These are phyloP conservation scores for Epinotia nisella DNA, from an alignment of 2,888 invertebrate species.

Conservation along the genomic window DNA sequence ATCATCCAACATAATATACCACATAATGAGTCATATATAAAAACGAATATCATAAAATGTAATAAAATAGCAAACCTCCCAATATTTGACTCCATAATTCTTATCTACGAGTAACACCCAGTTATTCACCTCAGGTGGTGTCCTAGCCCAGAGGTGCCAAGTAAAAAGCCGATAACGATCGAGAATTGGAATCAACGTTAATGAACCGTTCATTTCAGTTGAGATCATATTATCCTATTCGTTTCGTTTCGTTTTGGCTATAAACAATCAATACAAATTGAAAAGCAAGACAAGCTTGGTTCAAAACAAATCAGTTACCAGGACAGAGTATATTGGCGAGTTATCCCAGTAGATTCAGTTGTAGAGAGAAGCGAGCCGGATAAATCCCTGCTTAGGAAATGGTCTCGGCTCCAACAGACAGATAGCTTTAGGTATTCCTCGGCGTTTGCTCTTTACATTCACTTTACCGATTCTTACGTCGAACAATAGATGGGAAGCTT, in stretches of 20 bases:
- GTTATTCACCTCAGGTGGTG: not conserved
- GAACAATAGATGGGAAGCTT: constrained; percentile 18
- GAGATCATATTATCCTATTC: not conserved
- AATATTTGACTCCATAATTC: not conserved
- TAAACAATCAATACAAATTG: not conserved
- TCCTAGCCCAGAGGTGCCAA: too few species aligned
- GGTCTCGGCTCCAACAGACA: constrained; percentile 48
- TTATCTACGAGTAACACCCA: not conserved
- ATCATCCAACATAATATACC: too few species aligned
- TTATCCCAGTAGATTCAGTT: constrained; percentile 46
- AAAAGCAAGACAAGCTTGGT: not conserved
- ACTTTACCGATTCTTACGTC: constrained; percentile 34
- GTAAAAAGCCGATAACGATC: too few species aligned
- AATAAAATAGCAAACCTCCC: not conserved
- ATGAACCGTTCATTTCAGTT: not conserved
- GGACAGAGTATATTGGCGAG: constrained; percentile 9
- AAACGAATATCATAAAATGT: not conserved
- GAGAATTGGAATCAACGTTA: too few species aligned
- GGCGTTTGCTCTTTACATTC: constrained; percentile 39
- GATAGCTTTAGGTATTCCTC: constrained; percentile 48
- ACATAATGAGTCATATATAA: not conserved
- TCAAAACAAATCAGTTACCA: not conserved
- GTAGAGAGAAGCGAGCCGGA: constrained; percentile 58
- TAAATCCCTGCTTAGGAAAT: constrained; percentile 63
- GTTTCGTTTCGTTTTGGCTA: not conserved